Evolutionary conservation across 2,888 invertebrate genomes (phyloP).

Genomic region (Lasioglossum vierecki): DNA sequence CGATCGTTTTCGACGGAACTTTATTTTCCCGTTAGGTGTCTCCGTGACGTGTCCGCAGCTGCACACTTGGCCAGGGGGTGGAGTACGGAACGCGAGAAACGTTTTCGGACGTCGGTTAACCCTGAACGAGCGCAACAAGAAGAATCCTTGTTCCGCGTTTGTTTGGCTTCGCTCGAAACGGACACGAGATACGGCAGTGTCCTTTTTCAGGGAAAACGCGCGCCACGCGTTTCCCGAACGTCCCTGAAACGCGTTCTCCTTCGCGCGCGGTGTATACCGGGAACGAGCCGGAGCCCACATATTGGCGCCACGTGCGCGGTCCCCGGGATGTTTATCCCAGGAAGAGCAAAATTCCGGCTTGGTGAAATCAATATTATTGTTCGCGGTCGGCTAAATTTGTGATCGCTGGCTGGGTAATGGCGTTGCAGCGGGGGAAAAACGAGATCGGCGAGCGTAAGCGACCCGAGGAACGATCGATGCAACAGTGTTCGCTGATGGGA

Average conservation of each 20-base stretch:
- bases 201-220: slow-evolving; percentile 32
- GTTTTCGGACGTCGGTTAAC: slow-evolving; percentile 11
- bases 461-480: slow-evolving; percentile 23
- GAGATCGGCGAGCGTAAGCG: slow-evolving; percentile 25
- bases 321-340: slow-evolving; percentile 79
- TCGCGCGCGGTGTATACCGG: slow-evolving; percentile 50
- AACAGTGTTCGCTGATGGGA: slow-evolving; percentile 8
- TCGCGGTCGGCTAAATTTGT: slow-evolving; percentile 78
- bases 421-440: slow-evolving; percentile 23
- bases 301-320: slow-evolving; percentile 80
- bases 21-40: slow-evolving; percentile 1
- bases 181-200: slow-evolving; percentile 16
- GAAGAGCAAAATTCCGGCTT: slow-evolving; percentile 79
- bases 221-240: slow-evolving; percentile 39
- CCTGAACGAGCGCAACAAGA: slow-evolving; percentile 12
- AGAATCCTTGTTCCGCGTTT: slow-evolving; percentile 5
- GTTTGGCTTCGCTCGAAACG: slow-evolving; percentile 27
- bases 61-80: not conserved
- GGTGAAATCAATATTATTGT: slow-evolving; percentile 81
- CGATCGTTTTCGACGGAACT: not conserved
- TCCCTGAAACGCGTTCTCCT: slow-evolving; percentile 63
- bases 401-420: slow-evolving; percentile 61
- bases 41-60: not conserved
- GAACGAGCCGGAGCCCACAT: slow-evolving; percentile 68
- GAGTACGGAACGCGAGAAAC: not conserved